A percentile compares a stretch with the other conserved stretches of the same genome.
These are phyloP conservation scores for Percopsis transmontana DNA, from an alignment of 2,113 vertebrate species.

Conservation along the genomic window DNA sequence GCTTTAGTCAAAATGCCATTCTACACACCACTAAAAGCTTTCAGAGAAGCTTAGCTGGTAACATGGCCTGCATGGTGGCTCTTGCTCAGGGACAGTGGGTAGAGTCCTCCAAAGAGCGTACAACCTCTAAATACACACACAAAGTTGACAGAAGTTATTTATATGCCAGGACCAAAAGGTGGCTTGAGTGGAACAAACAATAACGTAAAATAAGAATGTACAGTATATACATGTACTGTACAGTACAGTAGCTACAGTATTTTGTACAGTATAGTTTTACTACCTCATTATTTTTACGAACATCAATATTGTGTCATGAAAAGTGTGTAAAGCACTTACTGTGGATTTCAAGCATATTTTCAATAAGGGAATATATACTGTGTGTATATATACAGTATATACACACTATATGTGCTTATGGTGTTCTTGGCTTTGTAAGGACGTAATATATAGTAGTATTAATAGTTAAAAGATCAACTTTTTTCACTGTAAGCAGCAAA, in stretches of 20 bases:
- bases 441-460: not conserved
- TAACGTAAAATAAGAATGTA: no score
- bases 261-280: no score
- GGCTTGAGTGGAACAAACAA: no score
- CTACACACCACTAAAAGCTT: slow-evolving; percentile 75
- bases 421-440: not conserved
- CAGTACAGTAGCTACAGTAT: no score
- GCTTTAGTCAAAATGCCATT: slow-evolving; percentile 74
- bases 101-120: slow-evolving; percentile 29
- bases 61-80: slow-evolving; percentile 51
- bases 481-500: not conserved
- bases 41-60: slow-evolving; percentile 66
- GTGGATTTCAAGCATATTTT: no score
- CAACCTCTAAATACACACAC: slow-evolving; percentile 31
- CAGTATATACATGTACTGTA: no score
- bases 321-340: no score
- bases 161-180: slow-evolving; percentile 1
- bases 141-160: slow-evolving; percentile 15
- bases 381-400: no score
- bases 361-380: no score
- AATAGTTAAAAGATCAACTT: not conserved
- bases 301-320: no score
- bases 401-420: not conserved
- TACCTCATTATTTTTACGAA: not conserved
- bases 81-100: slow-evolving; percentile 21